These are phyloP conservation scores for Arge pagana DNA, from an alignment of 2,888 invertebrate genomes.

Conservation along the genomic window DNA sequence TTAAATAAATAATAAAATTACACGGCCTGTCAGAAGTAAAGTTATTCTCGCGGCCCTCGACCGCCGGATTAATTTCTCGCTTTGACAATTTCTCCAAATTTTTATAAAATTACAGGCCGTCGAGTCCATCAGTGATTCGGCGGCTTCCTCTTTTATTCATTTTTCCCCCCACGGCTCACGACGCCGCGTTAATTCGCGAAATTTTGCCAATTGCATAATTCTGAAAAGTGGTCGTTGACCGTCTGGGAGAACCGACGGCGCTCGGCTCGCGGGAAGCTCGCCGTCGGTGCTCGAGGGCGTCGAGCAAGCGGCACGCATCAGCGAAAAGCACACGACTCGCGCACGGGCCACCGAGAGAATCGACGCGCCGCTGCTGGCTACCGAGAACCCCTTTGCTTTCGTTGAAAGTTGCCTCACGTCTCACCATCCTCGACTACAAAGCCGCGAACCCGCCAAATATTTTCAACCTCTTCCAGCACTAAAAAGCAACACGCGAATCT, in stretches of 20 bases:
- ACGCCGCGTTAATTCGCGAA: constrained; percentile 49
- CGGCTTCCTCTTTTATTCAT: too few relatives aligned
- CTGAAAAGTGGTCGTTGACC: constrained; percentile 50
- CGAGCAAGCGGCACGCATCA: too few relatives aligned
- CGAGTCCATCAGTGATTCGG: too few relatives aligned
- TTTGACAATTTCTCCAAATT: too few relatives aligned
- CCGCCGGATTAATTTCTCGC: too few relatives aligned
- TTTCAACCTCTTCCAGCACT: too few relatives aligned
- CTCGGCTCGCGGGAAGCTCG: constrained; percentile 11
- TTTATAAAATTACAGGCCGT: too few relatives aligned
- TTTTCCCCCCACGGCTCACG: constrained; percentile 27
- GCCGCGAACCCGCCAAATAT: constrained; percentile 37
- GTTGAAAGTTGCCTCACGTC: constrained; percentile 57
- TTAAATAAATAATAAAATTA: too few relatives aligned
- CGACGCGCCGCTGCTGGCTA: constrained; percentile 37
- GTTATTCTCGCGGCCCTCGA: too few relatives aligned
- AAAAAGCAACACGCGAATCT: too few relatives aligned
- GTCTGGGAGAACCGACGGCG: constrained; percentile 35
- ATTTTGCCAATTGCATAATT: constrained; percentile 57
- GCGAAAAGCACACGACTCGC: too few relatives aligned
- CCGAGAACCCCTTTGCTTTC: constrained; percentile 50
- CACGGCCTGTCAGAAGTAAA: too few relatives aligned
- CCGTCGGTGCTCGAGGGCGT: neutral
- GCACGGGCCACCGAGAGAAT: neutral
- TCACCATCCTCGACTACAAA: constrained; percentile 55